A percentile compares a stretch with the other conserved stretches of the same genome.
Evolutionary conservation across 2,888 invertebrate species (phyloP).

Genomic region (Diaprepes abbreviatus): DNA sequence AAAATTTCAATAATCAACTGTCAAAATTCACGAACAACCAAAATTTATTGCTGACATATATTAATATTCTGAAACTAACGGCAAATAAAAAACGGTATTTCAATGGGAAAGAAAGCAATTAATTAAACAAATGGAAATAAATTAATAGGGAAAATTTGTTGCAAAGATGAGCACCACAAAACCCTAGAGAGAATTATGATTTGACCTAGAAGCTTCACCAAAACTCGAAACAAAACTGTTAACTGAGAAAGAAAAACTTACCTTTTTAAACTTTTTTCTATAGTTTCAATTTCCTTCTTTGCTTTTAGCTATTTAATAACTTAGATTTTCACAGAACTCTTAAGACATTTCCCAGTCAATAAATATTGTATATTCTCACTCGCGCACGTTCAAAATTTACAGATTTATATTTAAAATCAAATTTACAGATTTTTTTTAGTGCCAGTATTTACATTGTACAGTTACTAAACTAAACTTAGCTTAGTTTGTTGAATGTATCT

Average conservation of each 20-base stretch:
- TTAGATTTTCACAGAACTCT: constrained; percentile 11
- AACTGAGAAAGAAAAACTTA: not conserved
- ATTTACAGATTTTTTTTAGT: not conserved
- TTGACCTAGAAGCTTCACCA: no score
- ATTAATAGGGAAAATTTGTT: no score
- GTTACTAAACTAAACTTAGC: not conserved
- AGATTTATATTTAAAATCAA: not conserved
- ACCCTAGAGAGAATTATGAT: no score
- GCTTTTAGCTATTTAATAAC: not conserved
- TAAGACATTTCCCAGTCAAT: not conserved
- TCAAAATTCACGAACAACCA: no score
- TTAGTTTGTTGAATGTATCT: constrained; percentile 18
- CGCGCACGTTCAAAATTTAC: not conserved
- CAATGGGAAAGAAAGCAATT: no score
- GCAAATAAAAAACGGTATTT: no score
- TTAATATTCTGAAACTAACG: no score
- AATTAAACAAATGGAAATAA: no score
- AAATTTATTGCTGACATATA: no score
- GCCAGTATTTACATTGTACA: constrained; percentile 13
- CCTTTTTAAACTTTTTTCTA: not conserved
- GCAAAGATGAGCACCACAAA: no score
- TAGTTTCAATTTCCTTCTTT: constrained; percentile 13
- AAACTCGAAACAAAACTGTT: no score
- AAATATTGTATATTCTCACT: constrained; percentile 3
- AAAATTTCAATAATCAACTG: no score